phyloP scores from a whole-genome alignment of 1,140 invertebrate species.

The Dreissena rostriformis region DNA sequence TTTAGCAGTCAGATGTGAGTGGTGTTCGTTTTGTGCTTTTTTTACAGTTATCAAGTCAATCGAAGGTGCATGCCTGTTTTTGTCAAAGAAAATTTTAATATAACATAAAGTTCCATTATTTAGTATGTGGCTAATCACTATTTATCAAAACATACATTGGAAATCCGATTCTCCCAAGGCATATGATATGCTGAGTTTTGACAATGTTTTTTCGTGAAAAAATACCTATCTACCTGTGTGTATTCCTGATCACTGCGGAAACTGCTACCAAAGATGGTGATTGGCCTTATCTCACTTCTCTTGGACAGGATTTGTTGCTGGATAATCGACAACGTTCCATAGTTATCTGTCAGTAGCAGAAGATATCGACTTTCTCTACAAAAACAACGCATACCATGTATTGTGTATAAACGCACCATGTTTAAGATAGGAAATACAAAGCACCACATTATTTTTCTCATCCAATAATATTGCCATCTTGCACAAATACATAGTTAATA shows the following conservation, averaged over 20 bases:
- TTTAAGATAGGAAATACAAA: background rate
- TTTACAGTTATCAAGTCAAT: no score
- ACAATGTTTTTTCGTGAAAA: no score
- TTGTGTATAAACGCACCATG: background rate
- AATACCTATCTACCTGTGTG: constrained; percentile 71
- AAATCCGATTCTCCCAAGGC: no score
- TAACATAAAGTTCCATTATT: no score
- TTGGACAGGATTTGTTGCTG: constrained; percentile 69
- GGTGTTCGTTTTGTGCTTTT: no score
- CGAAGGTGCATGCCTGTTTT: no score
- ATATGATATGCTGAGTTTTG: no score
- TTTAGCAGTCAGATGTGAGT: no score
- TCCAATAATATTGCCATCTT: background rate
- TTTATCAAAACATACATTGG: background rate
- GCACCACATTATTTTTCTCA: background rate
- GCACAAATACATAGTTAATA: background rate
- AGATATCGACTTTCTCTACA: constrained; percentile 77
- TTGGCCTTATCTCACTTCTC: constrained; percentile 56
- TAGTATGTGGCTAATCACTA: no score
- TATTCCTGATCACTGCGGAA: constrained; percentile 78
- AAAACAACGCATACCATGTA: background rate
- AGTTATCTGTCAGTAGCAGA: constrained; percentile 77
- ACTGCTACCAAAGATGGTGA: constrained; percentile 78
- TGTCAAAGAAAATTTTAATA: no score
- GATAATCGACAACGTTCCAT: constrained; percentile 72